Percentiles rank a stretch among this genome's conserved stretches.
Evolutionary conservation across 2,113 vertebrate genomes (phyloP).

Genomic region (Trachemys scripta): DNA sequence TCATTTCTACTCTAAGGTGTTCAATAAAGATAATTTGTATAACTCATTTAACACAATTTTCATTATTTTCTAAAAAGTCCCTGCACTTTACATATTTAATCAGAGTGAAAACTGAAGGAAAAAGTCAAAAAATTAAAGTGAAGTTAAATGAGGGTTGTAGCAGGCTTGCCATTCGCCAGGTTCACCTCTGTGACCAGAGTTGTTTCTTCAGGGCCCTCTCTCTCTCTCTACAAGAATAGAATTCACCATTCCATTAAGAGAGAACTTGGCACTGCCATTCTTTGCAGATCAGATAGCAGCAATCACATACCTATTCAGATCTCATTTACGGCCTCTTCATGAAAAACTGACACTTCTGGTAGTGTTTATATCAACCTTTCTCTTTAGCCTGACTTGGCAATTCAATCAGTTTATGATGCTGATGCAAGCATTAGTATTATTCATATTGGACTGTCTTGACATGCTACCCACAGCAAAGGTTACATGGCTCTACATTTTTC

Average conservation of each 20-base stretch:
- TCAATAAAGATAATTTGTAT: background rate
- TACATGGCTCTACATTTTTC: too few relatives aligned
- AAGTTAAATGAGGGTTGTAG: background rate
- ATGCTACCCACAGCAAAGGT: constrained; percentile 90
- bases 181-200: too few relatives aligned
- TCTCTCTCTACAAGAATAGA: constrained; percentile 87
- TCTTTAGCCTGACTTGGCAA: constrained; percentile 97
- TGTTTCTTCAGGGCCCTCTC: too few relatives aligned
- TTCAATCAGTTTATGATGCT: constrained; percentile 98
- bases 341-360: constrained; percentile 87
- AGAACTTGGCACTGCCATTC: constrained; percentile 98
- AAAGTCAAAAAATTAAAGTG: background rate
- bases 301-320: constrained; percentile 90
- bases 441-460: constrained; percentile 89
- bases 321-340: constrained; percentile 83
- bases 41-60: background rate
- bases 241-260: constrained; percentile 96
- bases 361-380: constrained; percentile 90
- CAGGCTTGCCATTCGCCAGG: background rate
- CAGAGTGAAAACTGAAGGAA: background rate
- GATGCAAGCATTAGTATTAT: constrained; percentile 91
- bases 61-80: background rate
- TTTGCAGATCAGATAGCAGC: constrained; percentile 92
- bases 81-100: background rate
- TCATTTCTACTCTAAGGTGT: background rate